Evolutionary conservation across 2,888 invertebrate genomes (phyloP).

Genomic region (Pristionchus fissidentatus): DNA sequence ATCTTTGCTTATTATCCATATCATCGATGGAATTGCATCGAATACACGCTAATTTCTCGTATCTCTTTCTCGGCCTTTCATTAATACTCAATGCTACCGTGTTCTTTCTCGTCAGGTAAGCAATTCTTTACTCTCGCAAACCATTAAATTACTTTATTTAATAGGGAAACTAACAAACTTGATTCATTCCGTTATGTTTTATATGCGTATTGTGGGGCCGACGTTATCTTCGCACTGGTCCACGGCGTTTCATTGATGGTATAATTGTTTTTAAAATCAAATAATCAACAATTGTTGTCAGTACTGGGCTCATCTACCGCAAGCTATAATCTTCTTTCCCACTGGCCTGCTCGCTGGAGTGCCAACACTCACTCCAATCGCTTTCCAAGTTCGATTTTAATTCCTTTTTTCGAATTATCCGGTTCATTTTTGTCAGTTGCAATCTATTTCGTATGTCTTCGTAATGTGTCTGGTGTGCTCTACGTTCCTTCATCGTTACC

Average conservation of each 20-base stretch:
- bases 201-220: neutral
- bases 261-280: neutral
- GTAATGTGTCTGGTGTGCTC: constrained; percentile 1
- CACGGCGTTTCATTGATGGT: neutral
- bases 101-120: neutral
- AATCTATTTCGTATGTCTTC: neutral
- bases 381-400: neutral
- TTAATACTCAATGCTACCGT: neutral
- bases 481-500: neutral
- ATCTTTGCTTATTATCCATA: too few relatives aligned
- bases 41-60: neutral
- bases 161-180: neutral
- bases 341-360: neutral
- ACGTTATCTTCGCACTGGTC: neutral
- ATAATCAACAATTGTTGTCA: neutral
- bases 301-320: neutral
- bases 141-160: too few relatives aligned
- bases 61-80: neutral
- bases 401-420: neutral
- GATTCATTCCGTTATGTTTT: constrained; percentile 11
- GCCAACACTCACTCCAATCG: neutral
- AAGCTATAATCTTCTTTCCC: neutral
- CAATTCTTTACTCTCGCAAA: neutral
- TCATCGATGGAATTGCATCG: too few relatives aligned
- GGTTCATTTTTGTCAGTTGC: neutral